These are phyloP conservation scores for Megamerina dolium DNA, from an alignment of 2,888 invertebrate species.

Conservation along the genomic window DNA sequence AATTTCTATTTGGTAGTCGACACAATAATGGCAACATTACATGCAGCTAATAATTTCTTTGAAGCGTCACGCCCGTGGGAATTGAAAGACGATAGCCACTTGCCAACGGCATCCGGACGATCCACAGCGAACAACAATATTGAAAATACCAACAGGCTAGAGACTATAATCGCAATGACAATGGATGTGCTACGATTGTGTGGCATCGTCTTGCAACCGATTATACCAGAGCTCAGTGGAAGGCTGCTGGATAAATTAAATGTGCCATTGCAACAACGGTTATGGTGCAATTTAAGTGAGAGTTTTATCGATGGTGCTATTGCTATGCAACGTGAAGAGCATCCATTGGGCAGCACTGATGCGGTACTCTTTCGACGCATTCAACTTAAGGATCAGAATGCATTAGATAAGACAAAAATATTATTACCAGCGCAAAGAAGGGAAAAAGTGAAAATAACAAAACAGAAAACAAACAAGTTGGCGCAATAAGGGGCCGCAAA, in stretches of 20 bases:
- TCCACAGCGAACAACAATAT: conserved; percentile 17
- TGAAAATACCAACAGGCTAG: conserved; percentile 54
- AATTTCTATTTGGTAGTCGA: conserved; percentile 82
- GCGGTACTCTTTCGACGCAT: conserved; percentile 43
- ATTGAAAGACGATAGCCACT: conserved; percentile 44
- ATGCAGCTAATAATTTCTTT: conserved; percentile 79
- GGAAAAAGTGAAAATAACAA: conserved; percentile 6
- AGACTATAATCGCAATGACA: conserved; percentile 72
- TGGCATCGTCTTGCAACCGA: conserved; percentile 76
- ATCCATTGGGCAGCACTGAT: conserved; percentile 21
- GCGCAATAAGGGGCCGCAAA: conserved; percentile 2
- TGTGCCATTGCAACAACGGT: conserved; percentile 50
- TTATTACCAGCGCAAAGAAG: conserved; percentile 1
- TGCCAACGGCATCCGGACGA: conserved; percentile 10
- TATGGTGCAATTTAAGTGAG: conserved; percentile 51
- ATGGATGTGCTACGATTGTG: conserved; percentile 78
- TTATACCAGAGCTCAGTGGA: conserved; percentile 68
- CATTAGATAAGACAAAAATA: no score
- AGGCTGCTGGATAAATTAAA: conserved; percentile 66
- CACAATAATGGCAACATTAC: conserved; percentile 65
- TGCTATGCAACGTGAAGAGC: conserved; percentile 8
- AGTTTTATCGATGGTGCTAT: conserved; percentile 28
- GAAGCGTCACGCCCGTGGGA: conserved; percentile 86
- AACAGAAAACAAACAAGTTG: conserved; percentile 9
- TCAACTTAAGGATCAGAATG: conserved; percentile 25